Evolutionary conservation across 2,113 vertebrate species (phyloP), one percentile per base, ranked within the genome.

Genomic region (Orthonyx spaldingii): DNA sequence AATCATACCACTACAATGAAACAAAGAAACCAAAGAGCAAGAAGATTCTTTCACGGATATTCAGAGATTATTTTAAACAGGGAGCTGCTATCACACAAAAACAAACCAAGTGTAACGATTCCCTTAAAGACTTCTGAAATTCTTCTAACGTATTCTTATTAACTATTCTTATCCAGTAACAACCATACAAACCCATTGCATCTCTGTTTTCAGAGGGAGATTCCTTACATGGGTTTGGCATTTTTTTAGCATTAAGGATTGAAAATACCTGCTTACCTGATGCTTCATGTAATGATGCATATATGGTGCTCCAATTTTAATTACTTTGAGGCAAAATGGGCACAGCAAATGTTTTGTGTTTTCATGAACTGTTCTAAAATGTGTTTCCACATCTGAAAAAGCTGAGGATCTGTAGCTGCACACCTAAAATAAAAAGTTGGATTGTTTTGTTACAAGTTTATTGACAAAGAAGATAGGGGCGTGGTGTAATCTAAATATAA

Each of bases 231-330:
- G 7, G 13, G 28, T 33, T 70, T 11, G 70, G 16, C 12, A 39
- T 42, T 80, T 95, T 81, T 60, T 32, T 52, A 94, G 11, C 72
- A 71, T 46, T 47, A 94, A 91, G 37, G 47, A 91, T 16, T 32
- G 78, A 69, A 97, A 55, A 52, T 20, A 89, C 9, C 19, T 64
- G 53, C 97, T 96, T 97, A 99, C 99, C 98, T 99, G 99, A 98
- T 99, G 99, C 79, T 98, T 99, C 99, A 99, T 99, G 94, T 99
- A 99, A 96, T 99, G 99, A 77, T 99, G 99, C 99, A 99, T 99
- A 93, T 99, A 99, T 1, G 98, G 98, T 41, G 99, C 98, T 94
- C 98, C 98, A 76, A 98, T 99, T 98, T 98, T 98, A 72, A 99
- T 98, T 84, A 99, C 99, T 98, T 99, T 99, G 92, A 99, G 99